Evolutionary conservation across 2,888 invertebrate species (phyloP), one percentile per base, ranked within the genome.

Genomic region (Tanytarsus gracilentus): DNA sequence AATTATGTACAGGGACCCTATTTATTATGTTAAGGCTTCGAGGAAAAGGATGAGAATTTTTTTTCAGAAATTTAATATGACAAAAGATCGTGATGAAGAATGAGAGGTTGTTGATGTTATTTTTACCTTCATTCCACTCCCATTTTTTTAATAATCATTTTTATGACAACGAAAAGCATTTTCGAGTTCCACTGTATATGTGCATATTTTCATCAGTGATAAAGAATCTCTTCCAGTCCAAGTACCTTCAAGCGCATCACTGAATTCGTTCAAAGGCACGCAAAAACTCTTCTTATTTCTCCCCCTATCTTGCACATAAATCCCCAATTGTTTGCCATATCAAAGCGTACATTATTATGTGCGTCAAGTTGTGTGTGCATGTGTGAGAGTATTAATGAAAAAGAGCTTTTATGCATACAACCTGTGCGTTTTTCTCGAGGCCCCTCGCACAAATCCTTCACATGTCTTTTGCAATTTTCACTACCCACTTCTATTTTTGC

Each of bases 211-310:
- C 44, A 11, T 33, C 3, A 44, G 23, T 33, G n/a, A 23, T 16
- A n/a, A 40, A 18, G 9, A 44, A 9, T 23, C 11, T 44, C 23
- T 30, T 33, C 21, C 18, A 23, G 21, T 39, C 23, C 39, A 25
- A 56, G 55, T 26, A 30, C 40, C 40, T 56, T 56, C 18, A 16
- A 11, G 11, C 18, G 39, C 23, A 14, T 56, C 55, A 56, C 33
- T 25, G 7, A 21, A 56, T 39, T 26, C 27, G 18, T 56, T 39
- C 40, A 56, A 36, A 56, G 14, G 40, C 55, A 56, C 55, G 55
- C 55, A 56, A 56, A 23, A 44, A 44, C 18, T 44, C 21, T 23
- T 23, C 23, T 18, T 36, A 4, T 53, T 27, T 36, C 53, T 26
- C 4, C 40, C 18, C 26, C 1, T 56, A 55, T 55, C 55, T 55